Evolutionary conservation across 2,797 vertebrate species (phyloP).

Genomic region (Pseudochirops cupreus): DNA sequence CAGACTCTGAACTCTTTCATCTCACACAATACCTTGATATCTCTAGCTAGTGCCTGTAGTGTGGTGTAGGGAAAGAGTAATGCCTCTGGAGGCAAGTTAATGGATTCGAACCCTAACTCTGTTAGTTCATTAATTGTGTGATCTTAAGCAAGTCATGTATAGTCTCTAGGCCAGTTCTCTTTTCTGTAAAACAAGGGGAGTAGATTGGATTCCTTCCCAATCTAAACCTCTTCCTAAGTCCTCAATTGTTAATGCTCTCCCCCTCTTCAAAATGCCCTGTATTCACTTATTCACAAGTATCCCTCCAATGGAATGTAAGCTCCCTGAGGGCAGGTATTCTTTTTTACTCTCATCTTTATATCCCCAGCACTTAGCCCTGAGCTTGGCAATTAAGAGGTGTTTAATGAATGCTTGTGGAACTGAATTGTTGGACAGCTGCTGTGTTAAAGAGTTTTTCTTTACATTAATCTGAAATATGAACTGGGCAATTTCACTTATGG

Average conservation of each 20-base stretch:
- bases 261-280: not conserved
- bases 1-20: no score
- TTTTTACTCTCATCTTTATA: not conserved
- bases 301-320: not conserved
- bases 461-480: no score
- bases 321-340: not conserved
- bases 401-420: no score
- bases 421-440: no score
- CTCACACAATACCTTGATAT: no score
- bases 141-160: not conserved
- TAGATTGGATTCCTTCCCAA: not conserved
- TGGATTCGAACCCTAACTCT: not conserved
- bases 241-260: not conserved
- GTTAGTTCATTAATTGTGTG: not conserved
- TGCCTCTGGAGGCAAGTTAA: not conserved
- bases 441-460: no score
- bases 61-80: not conserved
- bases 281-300: not conserved
- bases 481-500: no score
- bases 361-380: not conserved
- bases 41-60: no score
- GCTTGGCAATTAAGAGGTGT: not conserved
- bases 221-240: not conserved
- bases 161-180: not conserved
- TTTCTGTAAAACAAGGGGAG: not conserved